Evolutionary conservation across 2,797 vertebrate species (phyloP).

Genomic region (Strix occidentalis): DNA sequence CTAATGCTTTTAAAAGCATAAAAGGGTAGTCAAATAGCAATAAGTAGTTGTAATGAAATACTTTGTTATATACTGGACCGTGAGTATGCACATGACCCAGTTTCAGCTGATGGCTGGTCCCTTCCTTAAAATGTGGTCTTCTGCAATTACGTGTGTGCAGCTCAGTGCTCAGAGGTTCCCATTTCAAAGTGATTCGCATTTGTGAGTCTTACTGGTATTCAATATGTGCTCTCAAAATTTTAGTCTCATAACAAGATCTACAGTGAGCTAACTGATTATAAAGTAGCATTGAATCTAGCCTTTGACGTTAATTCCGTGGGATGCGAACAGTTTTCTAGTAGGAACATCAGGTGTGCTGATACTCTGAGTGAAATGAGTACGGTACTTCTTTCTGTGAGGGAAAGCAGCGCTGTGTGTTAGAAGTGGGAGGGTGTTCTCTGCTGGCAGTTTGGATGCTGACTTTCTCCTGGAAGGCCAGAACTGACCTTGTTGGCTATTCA

Average conservation of each 20-base stretch:
- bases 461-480: background rate
- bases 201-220: background rate
- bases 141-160: fast-evolving
- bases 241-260: fast-evolving
- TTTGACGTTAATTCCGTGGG: fast-evolving
- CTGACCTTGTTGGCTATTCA: background rate
- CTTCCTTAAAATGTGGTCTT: background rate
- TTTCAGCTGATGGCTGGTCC: background rate
- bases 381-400: fast-evolving
- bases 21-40: background rate
- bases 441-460: background rate
- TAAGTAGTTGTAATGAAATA: background rate
- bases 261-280: fast-evolving
- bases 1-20: background rate
- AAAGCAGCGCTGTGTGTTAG: fast-evolving
- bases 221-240: fast-evolving
- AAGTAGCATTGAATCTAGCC: fast-evolving
- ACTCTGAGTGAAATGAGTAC: fast-evolving
- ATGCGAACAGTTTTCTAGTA: background rate
- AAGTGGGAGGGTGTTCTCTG: background rate
- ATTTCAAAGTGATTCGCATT: fast-evolving
- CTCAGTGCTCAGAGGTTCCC: background rate
- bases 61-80: background rate
- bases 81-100: fast-evolving
- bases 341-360: fast-evolving